Percentiles rank a stretch among this genome's conserved stretches.
Conservation (phyloP, 2,113 vertebrate species). For the Cnemophilus loriae region DNA sequence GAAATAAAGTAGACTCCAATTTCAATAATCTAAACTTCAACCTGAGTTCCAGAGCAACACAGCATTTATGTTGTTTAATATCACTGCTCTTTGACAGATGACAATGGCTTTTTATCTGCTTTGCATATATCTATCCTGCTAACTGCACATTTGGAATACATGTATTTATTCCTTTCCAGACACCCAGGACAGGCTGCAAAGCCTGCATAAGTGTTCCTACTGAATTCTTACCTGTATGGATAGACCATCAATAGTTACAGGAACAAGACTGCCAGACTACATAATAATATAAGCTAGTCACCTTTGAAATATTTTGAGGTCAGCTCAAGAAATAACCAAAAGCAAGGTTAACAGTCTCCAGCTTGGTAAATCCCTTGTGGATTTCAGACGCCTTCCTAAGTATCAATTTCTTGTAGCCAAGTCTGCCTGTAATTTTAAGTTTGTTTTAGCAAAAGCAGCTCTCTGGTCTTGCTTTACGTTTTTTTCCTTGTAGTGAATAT, state of each 20-base stretch:
- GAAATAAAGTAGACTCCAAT: not conserved
- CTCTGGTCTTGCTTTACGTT: not conserved
- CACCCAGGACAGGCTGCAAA: not conserved
- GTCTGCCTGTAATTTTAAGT: not conserved
- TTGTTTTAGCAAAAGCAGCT: not conserved
- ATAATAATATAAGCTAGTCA: not conserved
- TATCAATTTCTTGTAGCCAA: not conserved
- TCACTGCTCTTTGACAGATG: not conserved
- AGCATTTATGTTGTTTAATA: not conserved
- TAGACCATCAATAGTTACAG: not conserved
- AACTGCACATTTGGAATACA: not conserved
- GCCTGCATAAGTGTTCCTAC: rapidly evolving
- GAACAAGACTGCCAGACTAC: not conserved
- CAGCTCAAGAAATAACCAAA: not conserved
- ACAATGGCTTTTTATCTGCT: not conserved
- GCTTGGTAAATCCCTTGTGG: not conserved
- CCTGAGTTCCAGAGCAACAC: not conserved
- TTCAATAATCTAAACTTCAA: not conserved
- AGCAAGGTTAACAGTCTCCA: not conserved
- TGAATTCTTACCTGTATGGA: not conserved
- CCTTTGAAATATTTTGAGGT: not conserved
- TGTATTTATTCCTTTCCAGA: not conserved
- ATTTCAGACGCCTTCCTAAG: not conserved
- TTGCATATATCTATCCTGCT: not conserved
- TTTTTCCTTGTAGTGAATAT: not conserved